Conservation (phyloP, 2,888 invertebrate genomes). For the Yponomeuta sedellus region DNA sequence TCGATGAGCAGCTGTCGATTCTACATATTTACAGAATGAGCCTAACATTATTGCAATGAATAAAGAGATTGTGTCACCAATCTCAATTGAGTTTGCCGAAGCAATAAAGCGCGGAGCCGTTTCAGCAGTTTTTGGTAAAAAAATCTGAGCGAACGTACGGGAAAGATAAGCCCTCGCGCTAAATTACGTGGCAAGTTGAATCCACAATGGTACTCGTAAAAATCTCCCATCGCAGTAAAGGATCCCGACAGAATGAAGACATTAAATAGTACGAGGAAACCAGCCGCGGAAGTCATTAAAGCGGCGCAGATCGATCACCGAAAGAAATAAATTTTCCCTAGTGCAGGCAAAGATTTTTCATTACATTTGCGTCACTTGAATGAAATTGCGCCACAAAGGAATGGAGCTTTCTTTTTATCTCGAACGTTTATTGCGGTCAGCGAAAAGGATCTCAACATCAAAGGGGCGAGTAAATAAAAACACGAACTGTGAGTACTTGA, state of each 20-base stretch:
- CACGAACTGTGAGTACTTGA: background rate
- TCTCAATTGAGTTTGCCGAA: background rate
- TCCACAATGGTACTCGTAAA: conserved; percentile 13
- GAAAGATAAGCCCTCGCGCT: background rate
- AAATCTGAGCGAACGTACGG: background rate
- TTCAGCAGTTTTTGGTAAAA: background rate
- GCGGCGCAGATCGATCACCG: conserved; percentile 33
- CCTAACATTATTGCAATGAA: background rate
- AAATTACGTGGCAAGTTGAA: conserved; percentile 10
- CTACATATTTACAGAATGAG: background rate
- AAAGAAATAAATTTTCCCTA: conserved; percentile 46
- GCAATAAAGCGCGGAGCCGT: background rate
- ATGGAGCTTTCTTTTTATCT: conserved; percentile 50
- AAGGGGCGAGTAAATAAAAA: conserved; percentile 38
- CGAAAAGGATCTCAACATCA: conserved; percentile 51
- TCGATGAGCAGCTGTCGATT: too few relatives aligned
- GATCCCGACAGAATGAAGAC: conserved; percentile 5
- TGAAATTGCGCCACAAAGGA: conserved; percentile 55
- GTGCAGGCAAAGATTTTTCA: conserved; percentile 49
- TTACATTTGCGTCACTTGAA: conserved; percentile 59
- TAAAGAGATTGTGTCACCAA: background rate
- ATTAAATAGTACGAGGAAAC: conserved; percentile 10
- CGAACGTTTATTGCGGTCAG: conserved; percentile 64
- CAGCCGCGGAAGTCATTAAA: conserved; percentile 15
- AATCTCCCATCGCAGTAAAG: conserved; percentile 7